Base-by-base conservation (phyloP, 2,797 vertebrate species). In the Chromobotia macracanthus region DNA sequence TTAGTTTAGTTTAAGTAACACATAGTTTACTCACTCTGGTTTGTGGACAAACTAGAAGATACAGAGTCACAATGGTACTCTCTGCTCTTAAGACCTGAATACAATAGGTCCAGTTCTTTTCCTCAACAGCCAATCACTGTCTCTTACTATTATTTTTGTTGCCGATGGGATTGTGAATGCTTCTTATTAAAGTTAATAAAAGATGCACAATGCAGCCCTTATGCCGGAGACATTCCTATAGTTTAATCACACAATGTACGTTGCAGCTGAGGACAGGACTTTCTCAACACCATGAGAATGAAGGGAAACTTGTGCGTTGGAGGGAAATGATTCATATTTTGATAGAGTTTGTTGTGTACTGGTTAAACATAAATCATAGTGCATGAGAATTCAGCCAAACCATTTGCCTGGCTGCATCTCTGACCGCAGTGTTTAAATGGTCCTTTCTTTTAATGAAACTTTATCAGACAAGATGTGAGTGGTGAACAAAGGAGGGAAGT, bases 141-240 rank as follows among this genome's bases (percentile, higher is more conserved):
- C 77, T 72, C 81, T 72, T 67, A 69, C 79, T 79, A 72, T 82
- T 82, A 55, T 66, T 53, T 78, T 78, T 51, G 64, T 60, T 55
- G 68, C 72, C 75, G 68, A 63, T 72, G 70, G 21, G 75, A 51
- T 75, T 73, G 75, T 79, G 48, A 72, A 79, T 68, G 81, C 72
- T 75, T 78, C 80, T 75, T 72, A 79, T 75, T 71, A 60, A 68
- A 63, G 41, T 75, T 83, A 79, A 85, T 81, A 83, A 81, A 66
- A 75, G 75, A 83, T 72, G 38, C 65, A 76, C 73, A 64, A 46
- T 64, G 67, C 55, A 38, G 60, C 77, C 79, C 72, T 82, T 81
- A 75, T 77, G 65, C 53, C 55, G 38, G 70, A 66, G 51, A 73
- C 70, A 80, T 76, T 83, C 77, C 80, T 72, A 78, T 63, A 71